phyloP scores from a whole-genome alignment of 2,113 vertebrate species.

The Cryptotis parvus region DNA sequence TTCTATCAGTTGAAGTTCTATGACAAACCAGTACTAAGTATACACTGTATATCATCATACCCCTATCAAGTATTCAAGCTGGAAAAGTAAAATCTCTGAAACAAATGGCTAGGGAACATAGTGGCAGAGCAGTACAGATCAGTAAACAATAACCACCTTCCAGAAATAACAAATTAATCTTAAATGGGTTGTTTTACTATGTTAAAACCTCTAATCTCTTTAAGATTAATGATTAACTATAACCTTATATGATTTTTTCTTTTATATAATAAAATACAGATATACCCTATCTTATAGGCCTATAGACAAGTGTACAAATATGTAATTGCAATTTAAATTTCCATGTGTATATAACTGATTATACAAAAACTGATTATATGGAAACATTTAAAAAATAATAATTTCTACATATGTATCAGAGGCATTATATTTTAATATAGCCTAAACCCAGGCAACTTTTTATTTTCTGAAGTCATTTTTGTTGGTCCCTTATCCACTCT shows the following conservation, averaged over 20 bases:
- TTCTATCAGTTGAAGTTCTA: background rate
- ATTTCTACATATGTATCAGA: background rate
- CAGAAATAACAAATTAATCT: background rate
- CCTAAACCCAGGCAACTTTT: background rate
- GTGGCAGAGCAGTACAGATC: background rate
- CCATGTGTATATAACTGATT: background rate
- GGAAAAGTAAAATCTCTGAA: background rate
- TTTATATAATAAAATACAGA: background rate
- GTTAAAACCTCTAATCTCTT: background rate
- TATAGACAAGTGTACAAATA: background rate
- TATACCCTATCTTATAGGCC: background rate
- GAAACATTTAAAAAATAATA: background rate
- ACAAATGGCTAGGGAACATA: background rate
- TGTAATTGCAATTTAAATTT: background rate
- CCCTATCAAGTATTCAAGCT: background rate
- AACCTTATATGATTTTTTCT: background rate
- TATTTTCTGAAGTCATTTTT: background rate
- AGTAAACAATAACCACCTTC: background rate
- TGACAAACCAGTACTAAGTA: background rate
- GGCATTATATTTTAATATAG: background rate
- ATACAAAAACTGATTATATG: background rate
- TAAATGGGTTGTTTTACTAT: background rate
- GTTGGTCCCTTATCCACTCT: background rate
- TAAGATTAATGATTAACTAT: background rate
- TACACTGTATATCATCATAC: background rate